These are phyloP conservation scores for Polyodon spathula DNA, from an alignment of 2,113 vertebrate genomes.

Conservation along the genomic window DNA sequence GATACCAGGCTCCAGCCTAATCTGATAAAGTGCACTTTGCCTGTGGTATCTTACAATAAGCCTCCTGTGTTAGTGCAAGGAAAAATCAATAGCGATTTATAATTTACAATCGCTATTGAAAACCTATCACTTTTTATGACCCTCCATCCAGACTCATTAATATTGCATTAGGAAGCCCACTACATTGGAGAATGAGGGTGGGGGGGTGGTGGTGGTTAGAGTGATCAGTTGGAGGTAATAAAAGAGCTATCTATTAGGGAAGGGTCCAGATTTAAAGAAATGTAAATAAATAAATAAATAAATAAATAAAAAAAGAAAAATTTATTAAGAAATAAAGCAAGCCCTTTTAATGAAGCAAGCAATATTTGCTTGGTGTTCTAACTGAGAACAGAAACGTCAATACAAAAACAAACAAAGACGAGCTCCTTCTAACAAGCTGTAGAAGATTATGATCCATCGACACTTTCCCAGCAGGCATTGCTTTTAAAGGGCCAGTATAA, in stretches of 20 bases:
- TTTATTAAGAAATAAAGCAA: too few species aligned
- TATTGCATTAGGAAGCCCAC: conserved; percentile 90
- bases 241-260: not conserved
- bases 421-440: too few species aligned
- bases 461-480: too few species aligned
- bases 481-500: too few species aligned
- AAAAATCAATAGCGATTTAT: conserved; percentile 99
- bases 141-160: conserved; percentile 94
- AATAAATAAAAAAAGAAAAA: too few species aligned
- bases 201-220: conserved; percentile 10
- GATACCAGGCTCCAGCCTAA: conserved; percentile 77
- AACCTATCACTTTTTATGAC: conserved; percentile 96
- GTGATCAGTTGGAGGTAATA: conserved; percentile 1
- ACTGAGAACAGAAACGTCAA: too few species aligned
- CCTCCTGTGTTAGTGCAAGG: conserved; percentile 73
- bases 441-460: too few species aligned
- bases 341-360: too few species aligned
- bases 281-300: too few species aligned
- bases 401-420: too few species aligned
- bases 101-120: conserved; percentile 97
- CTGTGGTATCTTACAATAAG: conserved; percentile 80
- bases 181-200: conserved; percentile 31
- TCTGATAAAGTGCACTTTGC: conserved; percentile 87
- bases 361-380: too few species aligned
- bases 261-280: too few species aligned